Base-by-base conservation (phyloP, 2,797 vertebrate species). In the Australoheros facetus region DNA sequence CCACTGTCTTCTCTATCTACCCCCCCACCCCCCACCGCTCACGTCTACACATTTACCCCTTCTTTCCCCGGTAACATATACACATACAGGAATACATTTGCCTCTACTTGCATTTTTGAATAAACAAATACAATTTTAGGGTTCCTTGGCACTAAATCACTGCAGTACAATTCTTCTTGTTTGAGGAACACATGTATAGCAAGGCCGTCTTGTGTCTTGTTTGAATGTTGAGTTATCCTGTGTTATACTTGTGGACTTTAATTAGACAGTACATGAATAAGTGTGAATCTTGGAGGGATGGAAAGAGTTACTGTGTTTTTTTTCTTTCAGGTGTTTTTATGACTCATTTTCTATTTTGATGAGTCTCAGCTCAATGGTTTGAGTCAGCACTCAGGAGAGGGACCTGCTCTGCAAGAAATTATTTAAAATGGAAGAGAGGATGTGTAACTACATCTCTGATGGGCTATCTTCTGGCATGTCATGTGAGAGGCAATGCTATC, bases 341-440 rank as follows among this genome's bases (percentile, higher is more conserved):
- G 45, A 19, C 45, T 69, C 45, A 2, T 53, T 69, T 69, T 53
- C 64, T 69, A n/a, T 51, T 69, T 53, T 69, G 45, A 69, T 53
- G 64, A 69, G 62, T 69, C 62, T 69, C 62, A 48, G 64, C 64
- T 53, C 64, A 53, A 69, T 13, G 64, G 26, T 69, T 69, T 69
- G 26, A 32, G 64, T 69, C 64, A 69, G 64, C 45, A 69, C 26
- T 51, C 64, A 51, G 64, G 64, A 69, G 64, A 69, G 45, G 45
- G 45, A 32, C 45, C 17, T 69, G 26, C 64, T 53, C 64, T 51
- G 64, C 11, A 53, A 30, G 45, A 69, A 69, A 69, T 51, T 51
- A 45, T 51, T 19, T 1, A n/a, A 51, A 69, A 51, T 28, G 1
- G 0, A 69, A 16, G 10, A n/a, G 26, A 12, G 64, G 64, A 51